Evolutionary conservation across 2,113 vertebrate species (phyloP), one percentile per base, ranked within the genome.

Genomic region (Prunella himalayana): DNA sequence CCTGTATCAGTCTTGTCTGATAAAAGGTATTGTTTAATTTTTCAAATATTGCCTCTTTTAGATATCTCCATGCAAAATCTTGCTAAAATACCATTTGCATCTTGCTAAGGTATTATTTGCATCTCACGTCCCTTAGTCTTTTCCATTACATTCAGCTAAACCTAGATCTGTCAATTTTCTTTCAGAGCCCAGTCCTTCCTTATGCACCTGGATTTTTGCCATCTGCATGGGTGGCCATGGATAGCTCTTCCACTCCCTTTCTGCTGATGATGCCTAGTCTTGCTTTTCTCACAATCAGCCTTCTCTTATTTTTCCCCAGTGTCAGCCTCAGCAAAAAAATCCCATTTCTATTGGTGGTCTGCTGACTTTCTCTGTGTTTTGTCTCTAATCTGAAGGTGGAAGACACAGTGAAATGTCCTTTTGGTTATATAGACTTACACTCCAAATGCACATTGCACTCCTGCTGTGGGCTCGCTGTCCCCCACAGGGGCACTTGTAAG

Each of bases 401-500:
- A 64, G 35, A 28, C 2, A 2, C 0, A 0, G 9, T 71, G 35
- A 42, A 39, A 73, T 18, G 7, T 44, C 30, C 33, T 84, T 78
- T 88, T 57, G 4, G 5, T 93, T 91, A 21, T 41, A 24, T 59
- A 37, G 17, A 44, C 4, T 51, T 41, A 16, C 5, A 45, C 15
- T 24, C 11, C 35, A 24, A 45, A 37, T 72, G 14, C 65, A 12
- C 33, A 35, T 56, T 71, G 15, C 5, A 11, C 10, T 7, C 6
- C 25, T 70, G 0, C 39, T 23, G 4, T 11, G 64, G 44, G 23
- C 39, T 37, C 0, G 0, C 23, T 5, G 0, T 17, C 6, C 31
- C 9, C 22, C 2, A 0, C 0, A 37, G 13, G 7, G 15, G 2
- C 22, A 19, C 22, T 28, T 11, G 0, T 30, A 27, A 20, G 70